Conservation (phyloP, 1,140 invertebrate genomes). For the Drosophila truncata region DNA sequence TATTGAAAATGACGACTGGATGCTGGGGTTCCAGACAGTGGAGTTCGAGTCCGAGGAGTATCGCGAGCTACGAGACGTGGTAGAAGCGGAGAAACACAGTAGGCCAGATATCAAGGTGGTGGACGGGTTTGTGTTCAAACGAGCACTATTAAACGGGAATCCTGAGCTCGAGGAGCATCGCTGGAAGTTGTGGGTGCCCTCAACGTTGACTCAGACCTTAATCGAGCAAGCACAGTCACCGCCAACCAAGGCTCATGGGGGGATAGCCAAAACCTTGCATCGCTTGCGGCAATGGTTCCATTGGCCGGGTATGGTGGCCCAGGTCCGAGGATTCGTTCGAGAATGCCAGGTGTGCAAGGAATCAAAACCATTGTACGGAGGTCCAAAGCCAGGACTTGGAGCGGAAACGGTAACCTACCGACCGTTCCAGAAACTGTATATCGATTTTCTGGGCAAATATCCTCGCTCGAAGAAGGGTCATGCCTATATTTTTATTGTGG, state of each 20-base stretch:
- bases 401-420: background rate
- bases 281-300: background rate
- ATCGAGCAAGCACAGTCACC: background rate
- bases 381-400: background rate
- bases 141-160: background rate
- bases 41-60: conserved; percentile 9
- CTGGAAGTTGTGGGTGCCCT: conserved; percentile 10
- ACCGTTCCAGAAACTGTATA: conserved; percentile 8
- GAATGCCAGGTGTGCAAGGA: background rate
- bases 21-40: background rate
- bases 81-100: background rate
- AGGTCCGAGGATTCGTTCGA: background rate
- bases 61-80: background rate
- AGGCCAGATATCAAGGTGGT: conserved; percentile 7
- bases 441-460: conserved; percentile 10
- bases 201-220: background rate
- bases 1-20: background rate
- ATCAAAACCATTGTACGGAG: background rate
- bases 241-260: background rate
- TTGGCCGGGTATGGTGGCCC: conserved; percentile 5
- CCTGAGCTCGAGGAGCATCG: background rate
- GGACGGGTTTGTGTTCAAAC: background rate
- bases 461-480: background rate
- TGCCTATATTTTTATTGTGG: conserved; percentile 17
- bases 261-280: conserved; percentile 2